Evolutionary conservation across 2,113 vertebrate species (phyloP).

Genomic region (Gymnobelideus leadbeateri): DNA sequence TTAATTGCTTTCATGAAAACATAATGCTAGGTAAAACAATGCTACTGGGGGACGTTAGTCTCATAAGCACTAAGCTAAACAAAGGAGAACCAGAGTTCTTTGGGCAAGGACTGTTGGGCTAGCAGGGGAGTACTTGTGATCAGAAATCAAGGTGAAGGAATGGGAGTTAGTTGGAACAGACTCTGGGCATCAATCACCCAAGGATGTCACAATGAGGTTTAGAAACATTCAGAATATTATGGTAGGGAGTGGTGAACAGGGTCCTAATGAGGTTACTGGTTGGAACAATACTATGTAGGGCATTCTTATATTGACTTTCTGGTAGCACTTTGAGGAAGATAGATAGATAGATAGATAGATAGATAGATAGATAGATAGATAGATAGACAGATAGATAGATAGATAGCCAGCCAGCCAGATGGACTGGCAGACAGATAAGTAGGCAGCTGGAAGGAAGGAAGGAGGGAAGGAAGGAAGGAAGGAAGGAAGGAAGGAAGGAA

Average conservation of each 20-base stretch:
- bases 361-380: background rate
- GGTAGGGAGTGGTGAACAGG: background rate
- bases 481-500: too few species aligned
- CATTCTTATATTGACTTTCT: background rate
- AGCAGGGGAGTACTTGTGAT: background rate
- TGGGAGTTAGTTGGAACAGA: background rate
- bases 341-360: background rate
- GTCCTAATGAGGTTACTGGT: background rate
- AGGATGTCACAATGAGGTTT: background rate
- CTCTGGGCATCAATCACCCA: background rate
- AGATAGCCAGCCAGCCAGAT: too few species aligned
- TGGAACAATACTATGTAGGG: background rate
- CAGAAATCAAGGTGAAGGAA: background rate
- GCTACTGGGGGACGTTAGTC: background rate
- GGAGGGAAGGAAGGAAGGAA: too few species aligned
- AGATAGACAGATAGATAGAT: too few species aligned
- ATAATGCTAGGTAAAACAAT: background rate
- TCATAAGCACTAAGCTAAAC: background rate
- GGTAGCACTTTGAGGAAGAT: background rate
- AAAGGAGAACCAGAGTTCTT: background rate
- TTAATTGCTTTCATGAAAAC: background rate
- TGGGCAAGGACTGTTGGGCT: background rate
- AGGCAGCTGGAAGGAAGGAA: too few species aligned
- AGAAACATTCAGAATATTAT: background rate
- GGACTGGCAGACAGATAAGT: too few species aligned